Evolutionary conservation across 2,888 invertebrate species (phyloP).

Genomic region (Drosophila engyochracea): DNA sequence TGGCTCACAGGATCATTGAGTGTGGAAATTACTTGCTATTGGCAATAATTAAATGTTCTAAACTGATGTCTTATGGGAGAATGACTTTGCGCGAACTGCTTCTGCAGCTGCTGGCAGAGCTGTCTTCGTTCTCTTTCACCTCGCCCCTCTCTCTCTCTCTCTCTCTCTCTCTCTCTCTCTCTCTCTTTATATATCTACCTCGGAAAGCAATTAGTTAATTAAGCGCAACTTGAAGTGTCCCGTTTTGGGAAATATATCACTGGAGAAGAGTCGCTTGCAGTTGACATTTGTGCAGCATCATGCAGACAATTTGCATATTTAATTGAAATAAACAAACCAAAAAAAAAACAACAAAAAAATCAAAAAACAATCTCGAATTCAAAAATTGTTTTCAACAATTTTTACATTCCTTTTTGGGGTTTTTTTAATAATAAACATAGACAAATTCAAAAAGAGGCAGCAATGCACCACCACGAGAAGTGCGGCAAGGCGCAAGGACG

Average conservation of each 20-base stretch:
- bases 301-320: constrained; percentile 72
- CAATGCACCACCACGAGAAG: constrained; percentile 2
- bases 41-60: neutral
- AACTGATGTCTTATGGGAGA: constrained; percentile 3
- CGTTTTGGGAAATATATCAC: constrained; percentile 50
- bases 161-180: neutral
- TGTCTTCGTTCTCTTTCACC: neutral
- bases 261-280: constrained; percentile 26
- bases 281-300: constrained; percentile 78
- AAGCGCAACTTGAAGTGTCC: constrained; percentile 68
- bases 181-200: neutral
- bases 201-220: constrained; percentile 70
- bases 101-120: constrained; percentile 4
- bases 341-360: neutral
- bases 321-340: constrained; percentile 56
- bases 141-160: neutral
- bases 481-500: constrained; percentile 21
- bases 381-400: constrained; percentile 52
- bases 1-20: too few species aligned
- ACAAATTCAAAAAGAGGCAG: constrained; percentile 6
- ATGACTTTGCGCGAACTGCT: neutral
- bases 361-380: neutral
- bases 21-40: neutral
- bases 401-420: constrained; percentile 31
- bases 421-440: constrained; percentile 57